Evolutionary conservation across 2,888 invertebrate genomes (phyloP).

Genomic region (Drosophila nr. perissopoda): DNA sequence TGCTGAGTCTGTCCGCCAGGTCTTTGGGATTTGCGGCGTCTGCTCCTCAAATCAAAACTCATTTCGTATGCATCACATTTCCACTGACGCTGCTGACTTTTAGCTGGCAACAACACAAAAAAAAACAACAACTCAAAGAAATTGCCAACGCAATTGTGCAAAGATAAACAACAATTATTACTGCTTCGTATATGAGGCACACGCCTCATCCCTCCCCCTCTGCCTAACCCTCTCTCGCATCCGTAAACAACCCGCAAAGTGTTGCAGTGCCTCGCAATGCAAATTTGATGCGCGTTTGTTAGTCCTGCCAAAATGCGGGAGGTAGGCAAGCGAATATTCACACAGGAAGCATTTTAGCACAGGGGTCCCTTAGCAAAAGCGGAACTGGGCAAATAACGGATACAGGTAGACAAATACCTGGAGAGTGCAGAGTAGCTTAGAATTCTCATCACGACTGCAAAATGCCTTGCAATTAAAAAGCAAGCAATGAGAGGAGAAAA

Average conservation of each 20-base stretch:
- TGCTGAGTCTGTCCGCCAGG: not conserved
- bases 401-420: conserved; percentile 11
- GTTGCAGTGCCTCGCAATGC: conserved; percentile 54
- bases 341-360: conserved; percentile 64
- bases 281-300: conserved; percentile 66
- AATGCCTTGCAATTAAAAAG: conserved; percentile 27
- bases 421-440: not conserved
- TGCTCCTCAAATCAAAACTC: conserved; percentile 78
- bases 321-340: conserved; percentile 12
- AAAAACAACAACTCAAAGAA: conserved; percentile 62
- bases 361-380: conserved; percentile 39
- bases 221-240: not conserved
- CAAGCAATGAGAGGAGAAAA: not conserved
- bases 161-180: conserved; percentile 83
- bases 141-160: conserved; percentile 79
- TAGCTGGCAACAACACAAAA: conserved; percentile 27
- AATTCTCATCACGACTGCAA: conserved; percentile 16
- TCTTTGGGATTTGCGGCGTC: conserved; percentile 5
- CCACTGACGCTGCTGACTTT: conserved; percentile 63
- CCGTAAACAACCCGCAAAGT: conserved; percentile 41
- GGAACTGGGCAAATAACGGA: conserved; percentile 61
- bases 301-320: conserved; percentile 11
- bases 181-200: conserved; percentile 50
- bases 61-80: conserved; percentile 81
- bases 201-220: not conserved